Evolutionary conservation across 2,113 vertebrate genomes (phyloP), one percentile per base, ranked within the genome.

Genomic region (Lipotes vexillifer): DNA sequence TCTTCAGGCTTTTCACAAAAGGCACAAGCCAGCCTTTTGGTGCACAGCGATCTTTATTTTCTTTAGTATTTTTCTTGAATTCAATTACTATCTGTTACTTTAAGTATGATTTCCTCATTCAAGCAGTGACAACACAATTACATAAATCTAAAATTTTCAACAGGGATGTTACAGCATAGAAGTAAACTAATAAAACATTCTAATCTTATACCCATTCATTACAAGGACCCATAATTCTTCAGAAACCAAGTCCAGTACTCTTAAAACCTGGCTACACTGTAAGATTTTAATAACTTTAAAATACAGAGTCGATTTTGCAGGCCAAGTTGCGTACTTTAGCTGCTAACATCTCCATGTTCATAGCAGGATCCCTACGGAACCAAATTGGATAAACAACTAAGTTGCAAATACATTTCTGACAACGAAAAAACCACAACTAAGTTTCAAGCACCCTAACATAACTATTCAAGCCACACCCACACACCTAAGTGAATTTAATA

Each of bases 211-310:
- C 6, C 83, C 78, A 75, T 36, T 87, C 69, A 44, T 69, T 55
- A 41, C 18, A 44, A 36, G 68, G 59, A 8, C 33, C 23, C n/a
- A 8, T 9, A n/a, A 38, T 86, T 38, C 80, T 75, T 80, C 85
- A 63, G 57, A 65, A 46, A 78, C 78, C 49, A 66, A 55, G 55
- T 81, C 65, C 63, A 41, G 85, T 10, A 55, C 68, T 83, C 91
- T 94, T 96, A 92, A 57, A 88, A 92, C 69, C 89, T 72, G 46
- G 89, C 25, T 31, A 68, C 57, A 2, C 0, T 0, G 8, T 78
- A 88, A 82, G 65, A 80, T 88, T 92, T 84, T 20, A 84, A 41
- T 96, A 97, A 93, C 78, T 72, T 91, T 86, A 95, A 90, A 92
- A 74, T 18, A 17, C 5, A 11, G 90, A 75, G 87, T 74, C 17